Evolutionary conservation across 1,140 invertebrate species (phyloP).

Genomic region (Nautilus pompilius): DNA sequence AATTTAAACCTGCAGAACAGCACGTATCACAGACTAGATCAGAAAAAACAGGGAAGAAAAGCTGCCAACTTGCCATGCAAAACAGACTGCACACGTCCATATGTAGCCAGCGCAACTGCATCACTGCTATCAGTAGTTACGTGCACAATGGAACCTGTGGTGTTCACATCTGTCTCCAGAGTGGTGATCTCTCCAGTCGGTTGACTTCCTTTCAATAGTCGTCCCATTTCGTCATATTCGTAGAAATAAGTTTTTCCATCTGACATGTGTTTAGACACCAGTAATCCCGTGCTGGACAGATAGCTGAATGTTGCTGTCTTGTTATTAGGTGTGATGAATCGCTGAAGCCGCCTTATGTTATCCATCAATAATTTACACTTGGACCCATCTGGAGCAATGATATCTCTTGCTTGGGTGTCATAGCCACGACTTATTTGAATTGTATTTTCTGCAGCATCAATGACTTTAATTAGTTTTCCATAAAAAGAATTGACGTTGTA

Average conservation of each 20-base stretch:
- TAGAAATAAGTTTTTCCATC: slow-evolving; percentile 87
- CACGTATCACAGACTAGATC: neutral
- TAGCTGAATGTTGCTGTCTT: slow-evolving; percentile 92
- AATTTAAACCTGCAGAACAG: neutral
- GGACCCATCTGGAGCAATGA: slow-evolving; percentile 90
- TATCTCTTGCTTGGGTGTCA: slow-evolving; percentile 71
- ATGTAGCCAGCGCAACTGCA: slow-evolving; percentile 50
- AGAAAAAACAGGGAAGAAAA: neutral
- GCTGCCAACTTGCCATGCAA: slow-evolving; percentile 52
- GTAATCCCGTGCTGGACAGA: slow-evolving; percentile 79
- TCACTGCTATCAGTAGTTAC: slow-evolving; percentile 48
- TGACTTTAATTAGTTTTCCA: slow-evolving; percentile 87
- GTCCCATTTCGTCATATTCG: slow-evolving; percentile 81
- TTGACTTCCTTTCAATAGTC: slow-evolving; percentile 77
- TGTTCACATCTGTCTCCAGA: slow-evolving; percentile 59
- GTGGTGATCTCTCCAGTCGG: slow-evolving; percentile 85
- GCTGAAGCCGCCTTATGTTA: slow-evolving; percentile 80
- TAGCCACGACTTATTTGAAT: slow-evolving; percentile 79
- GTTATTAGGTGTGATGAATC: slow-evolving; percentile 84
- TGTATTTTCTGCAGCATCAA: slow-evolving; percentile 84
- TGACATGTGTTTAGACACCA: slow-evolving; percentile 64
- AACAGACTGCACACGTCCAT: slow-evolving; percentile 53
- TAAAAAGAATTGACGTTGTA: slow-evolving; percentile 96
- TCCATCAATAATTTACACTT: slow-evolving; percentile 84
- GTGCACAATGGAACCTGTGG: slow-evolving; percentile 49